Evolutionary conservation across 1,140 invertebrate species (phyloP).

Genomic region (Calliopsis andreniformis): DNA sequence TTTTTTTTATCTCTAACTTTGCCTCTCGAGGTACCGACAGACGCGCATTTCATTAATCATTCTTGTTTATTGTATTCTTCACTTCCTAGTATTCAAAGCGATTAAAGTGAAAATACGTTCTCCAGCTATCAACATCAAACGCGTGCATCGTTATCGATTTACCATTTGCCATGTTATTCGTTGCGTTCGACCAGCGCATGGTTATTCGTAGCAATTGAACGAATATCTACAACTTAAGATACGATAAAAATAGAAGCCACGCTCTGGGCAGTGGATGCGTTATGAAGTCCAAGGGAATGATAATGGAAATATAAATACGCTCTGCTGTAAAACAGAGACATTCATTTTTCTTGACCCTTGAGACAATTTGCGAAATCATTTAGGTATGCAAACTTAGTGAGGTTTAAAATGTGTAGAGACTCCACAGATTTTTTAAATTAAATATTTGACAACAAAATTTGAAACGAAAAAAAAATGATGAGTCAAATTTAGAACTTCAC

Average conservation of each 20-base stretch:
- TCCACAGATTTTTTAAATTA: no score
- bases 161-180: neutral
- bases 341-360: neutral
- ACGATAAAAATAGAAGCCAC: conserved; percentile 16
- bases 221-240: conserved; percentile 20
- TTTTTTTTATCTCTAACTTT: neutral
- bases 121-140: neutral
- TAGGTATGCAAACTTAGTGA: no score
- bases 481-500: no score
- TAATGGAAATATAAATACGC: neutral
- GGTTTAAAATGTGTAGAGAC: no score
- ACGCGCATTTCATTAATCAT: no score
- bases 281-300: neutral
- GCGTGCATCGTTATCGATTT: neutral
- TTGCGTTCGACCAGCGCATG: neutral
- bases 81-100: neutral
- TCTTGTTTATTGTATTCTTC: neutral
- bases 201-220: conserved; percentile 15
- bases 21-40: no score
- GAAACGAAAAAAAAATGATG: no score
- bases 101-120: neutral
- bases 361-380: no score
- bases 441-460: no score
- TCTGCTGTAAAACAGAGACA: neutral
- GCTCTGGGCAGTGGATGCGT: neutral